Evolutionary conservation across 2,797 vertebrate species (phyloP), one percentile per base, ranked within the genome.

Genomic region (Coracias cyanogaster): DNA sequence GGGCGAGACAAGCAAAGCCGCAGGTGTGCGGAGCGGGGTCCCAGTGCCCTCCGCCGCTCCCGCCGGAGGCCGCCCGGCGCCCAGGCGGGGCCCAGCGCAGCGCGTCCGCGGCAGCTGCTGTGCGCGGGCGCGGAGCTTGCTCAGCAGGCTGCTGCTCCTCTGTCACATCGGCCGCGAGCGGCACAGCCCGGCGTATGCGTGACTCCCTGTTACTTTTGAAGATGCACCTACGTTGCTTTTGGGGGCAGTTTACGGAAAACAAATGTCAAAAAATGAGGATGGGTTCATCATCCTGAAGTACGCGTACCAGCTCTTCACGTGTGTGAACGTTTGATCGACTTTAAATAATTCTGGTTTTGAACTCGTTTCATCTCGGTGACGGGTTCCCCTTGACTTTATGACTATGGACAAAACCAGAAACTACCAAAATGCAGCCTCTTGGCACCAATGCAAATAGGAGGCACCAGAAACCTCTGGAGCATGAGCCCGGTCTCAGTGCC

Each of bases 261-360:
- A 24, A 26, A 13, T 4, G 28, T 19, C 24, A 13, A 3, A 13
- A 60, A 26, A 5, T 7, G 15, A 33, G 67, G 37, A 9, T 5
- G 43, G 4, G 41, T 31, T 26, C 33, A 7, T 46, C 19, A 45
- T 12, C 15, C 33, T 48, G 39, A 51, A 33, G 70, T 24, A 19
- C 6, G 0, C 29, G 0, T 7, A 8, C 7, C 28, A 7, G 3
- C 29, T 73, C 72, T 29, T 46, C 9, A 4, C 2, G 12, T 19
- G 15, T 45, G 3, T 5, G 41, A 15, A 57, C 12, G 31, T 76
- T 18, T 11, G 72, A 12, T 62, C 18, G 9, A 8, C 21, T 82
- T 46, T 13, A 35, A 33, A 17, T 25, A 37, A 6, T 7, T 58
- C 37, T 9, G 35, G 8, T 21, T 81, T 73, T 12, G 55, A 57